Evolutionary conservation across 1,140 invertebrate species (phyloP).

Genomic region (Subanguina moxae): DNA sequence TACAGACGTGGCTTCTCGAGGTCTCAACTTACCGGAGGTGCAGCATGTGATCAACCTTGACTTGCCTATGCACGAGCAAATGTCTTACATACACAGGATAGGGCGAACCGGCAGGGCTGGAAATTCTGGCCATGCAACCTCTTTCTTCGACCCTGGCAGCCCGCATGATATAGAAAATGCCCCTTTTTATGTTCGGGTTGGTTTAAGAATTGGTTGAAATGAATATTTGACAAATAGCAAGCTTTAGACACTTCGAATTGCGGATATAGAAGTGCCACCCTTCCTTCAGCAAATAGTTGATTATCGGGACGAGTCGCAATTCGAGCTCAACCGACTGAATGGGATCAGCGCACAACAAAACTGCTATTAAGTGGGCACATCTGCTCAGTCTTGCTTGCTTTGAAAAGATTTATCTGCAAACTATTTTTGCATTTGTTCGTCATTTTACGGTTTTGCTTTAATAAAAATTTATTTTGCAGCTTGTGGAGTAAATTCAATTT

Average conservation of each 20-base stretch:
- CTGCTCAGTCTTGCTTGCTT: too few species aligned
- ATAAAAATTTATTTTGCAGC: too few species aligned
- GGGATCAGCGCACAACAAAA: too few species aligned
- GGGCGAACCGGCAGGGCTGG: conserved; percentile 82
- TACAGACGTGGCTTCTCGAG: conserved; percentile 97
- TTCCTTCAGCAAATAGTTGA: background rate
- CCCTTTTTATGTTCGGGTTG: conserved; percentile 54
- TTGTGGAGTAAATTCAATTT: too few species aligned
- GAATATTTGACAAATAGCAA: background rate
- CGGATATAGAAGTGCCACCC: background rate
- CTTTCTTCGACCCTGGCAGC: background rate
- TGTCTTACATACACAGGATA: conserved; percentile 85
- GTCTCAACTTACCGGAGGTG: conserved; percentile 88
- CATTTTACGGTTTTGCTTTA: too few species aligned
- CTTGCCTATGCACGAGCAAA: conserved; percentile 84
- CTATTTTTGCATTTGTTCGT: too few species aligned
- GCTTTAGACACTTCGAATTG: background rate
- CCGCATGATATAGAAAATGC: conserved; percentile 88
- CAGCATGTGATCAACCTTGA: conserved; percentile 99
- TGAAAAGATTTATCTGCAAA: too few species aligned
- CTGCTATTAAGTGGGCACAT: too few species aligned
- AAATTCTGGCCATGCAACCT: conserved; percentile 4
- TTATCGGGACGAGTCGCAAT: too few species aligned
- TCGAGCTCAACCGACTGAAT: too few species aligned
- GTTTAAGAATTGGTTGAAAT: background rate